Percentiles rank a stretch among this genome's conserved stretches.
These are phyloP conservation scores for Dynastes maya DNA, from an alignment of 2,888 invertebrate species.

Conservation along the genomic window DNA sequence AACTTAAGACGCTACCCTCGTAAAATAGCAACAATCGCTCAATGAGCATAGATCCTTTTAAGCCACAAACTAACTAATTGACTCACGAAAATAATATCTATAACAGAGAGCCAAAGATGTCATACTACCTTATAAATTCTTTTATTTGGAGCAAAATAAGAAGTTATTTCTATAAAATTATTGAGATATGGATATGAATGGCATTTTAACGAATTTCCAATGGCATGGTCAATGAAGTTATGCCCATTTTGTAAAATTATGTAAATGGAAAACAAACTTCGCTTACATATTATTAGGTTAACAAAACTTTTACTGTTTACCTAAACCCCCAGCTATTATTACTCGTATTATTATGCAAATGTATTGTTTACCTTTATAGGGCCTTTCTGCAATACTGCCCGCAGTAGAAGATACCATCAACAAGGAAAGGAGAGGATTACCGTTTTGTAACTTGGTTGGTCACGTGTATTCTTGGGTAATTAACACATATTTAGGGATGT, in stretches of 20 bases:
- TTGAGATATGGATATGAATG: too few relatives aligned
- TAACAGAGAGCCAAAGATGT: too few relatives aligned
- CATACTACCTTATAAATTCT: too few relatives aligned
- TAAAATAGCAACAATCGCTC: too few relatives aligned
- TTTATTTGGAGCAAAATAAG: too few relatives aligned
- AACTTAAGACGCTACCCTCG: too few relatives aligned
- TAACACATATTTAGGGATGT: conserved; percentile 95
- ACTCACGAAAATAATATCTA: too few relatives aligned
- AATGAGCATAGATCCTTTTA: too few relatives aligned
- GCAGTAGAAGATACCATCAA: conserved; percentile 4
- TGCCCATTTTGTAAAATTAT: conserved; percentile 1
- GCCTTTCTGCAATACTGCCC: not conserved
- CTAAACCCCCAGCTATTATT: conserved; percentile 32
- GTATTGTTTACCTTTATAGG: conserved; percentile 35
- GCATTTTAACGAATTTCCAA: too few relatives aligned
- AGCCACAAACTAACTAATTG: too few relatives aligned
- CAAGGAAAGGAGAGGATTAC: conserved; percentile 31
- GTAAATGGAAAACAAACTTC: conserved; percentile 20
- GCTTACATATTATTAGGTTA: conserved; percentile 24
- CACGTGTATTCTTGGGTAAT: conserved; percentile 99
- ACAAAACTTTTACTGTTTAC: conserved; percentile 29
- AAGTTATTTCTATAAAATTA: too few relatives aligned
- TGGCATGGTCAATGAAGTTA: not conserved
- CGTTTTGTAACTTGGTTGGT: conserved; percentile 81
- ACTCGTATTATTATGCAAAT: conserved; percentile 38